Conservation (phyloP, 1,140 invertebrate genomes). For the Conopomorpha cramerella region DNA sequence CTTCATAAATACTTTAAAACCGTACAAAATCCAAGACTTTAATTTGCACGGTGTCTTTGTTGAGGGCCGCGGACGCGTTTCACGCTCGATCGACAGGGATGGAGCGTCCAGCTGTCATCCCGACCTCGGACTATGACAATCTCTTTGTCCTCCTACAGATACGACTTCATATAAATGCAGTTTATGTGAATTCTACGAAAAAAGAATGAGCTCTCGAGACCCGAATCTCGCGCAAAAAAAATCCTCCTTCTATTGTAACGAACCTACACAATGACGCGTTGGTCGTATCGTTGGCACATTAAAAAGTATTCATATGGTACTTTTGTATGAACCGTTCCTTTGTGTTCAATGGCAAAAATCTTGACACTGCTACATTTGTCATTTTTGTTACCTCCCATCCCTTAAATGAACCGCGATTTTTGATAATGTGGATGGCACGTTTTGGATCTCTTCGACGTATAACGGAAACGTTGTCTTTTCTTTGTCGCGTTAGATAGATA, state of each 20-base stretch:
- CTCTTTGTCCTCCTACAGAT: constrained; percentile 35
- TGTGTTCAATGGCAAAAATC: constrained; percentile 27
- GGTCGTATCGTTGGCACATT: constrained; percentile 55
- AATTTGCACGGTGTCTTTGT: constrained; percentile 41
- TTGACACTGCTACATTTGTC: constrained; percentile 43
- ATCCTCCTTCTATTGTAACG: constrained; percentile 31
- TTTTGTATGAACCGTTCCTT: constrained; percentile 30
- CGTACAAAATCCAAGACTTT: background rate
- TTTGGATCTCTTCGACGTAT: no score
- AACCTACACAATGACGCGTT: constrained; percentile 32
- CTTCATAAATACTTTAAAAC: constrained; percentile 19
- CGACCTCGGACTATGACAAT: constrained; percentile 32
- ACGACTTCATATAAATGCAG: constrained; percentile 57
- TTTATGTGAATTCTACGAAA: constrained; percentile 50
- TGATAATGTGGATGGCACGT: background rate
- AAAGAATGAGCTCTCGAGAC: constrained; percentile 40
- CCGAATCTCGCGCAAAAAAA: constrained; percentile 41
- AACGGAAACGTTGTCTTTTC: no score
- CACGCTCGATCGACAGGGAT: constrained; percentile 31
- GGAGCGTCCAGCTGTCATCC: constrained; percentile 43
- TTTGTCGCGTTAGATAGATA: no score
- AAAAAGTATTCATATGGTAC: constrained; percentile 57
- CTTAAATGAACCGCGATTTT: constrained; percentile 4
- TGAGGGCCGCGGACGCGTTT: constrained; percentile 31
- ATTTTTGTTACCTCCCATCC: constrained; percentile 14